Evolutionary conservation across 2,888 invertebrate genomes (phyloP), one percentile per base, ranked within the genome.

Genomic region (Orchestes rusci): DNA sequence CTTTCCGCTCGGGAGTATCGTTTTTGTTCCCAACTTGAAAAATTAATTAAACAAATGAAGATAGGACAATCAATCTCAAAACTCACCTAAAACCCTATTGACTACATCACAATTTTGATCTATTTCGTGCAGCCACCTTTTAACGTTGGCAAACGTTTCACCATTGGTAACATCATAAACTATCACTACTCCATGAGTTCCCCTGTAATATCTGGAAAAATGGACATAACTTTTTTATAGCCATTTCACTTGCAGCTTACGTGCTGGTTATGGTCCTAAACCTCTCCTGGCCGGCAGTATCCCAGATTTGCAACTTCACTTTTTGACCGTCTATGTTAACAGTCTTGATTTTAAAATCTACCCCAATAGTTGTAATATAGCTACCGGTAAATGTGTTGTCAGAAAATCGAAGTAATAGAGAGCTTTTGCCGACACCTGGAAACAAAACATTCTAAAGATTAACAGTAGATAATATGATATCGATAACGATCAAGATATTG

Each of bases 61-160:
- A 30, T 30, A 30, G 4, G 7, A 30, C 7, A 10, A 5, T 8
- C 5, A 16, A 33, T 16, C 13, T 7, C 16, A 33, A n/a, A 16
- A 33, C 73, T 75, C 69, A 90, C 91, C 92, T 77, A 97, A 78
- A 69, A 97, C 92, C 80, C 91, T 89, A 75, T 93, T 94, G 56
- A 96, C 96, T 62, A 93, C 90, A 76, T 99, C 97, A 81, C 99
- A 99, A 75, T 99, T 97, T 68, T 95, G 92, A 67, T 97, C 96
- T 56, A 99, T 99, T 74, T 99, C 99, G 67, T 95, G 93, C 41
- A 99, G 75, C 99, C 99, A 99, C 66, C 97, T 76, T 68, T 96
- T 95, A 2, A 99, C 97, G 71, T 99, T 99, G 50, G 95, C 95
- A 73, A 99, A 99, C 38, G 96, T 94, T 68, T 99, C 97, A 30